Percentiles rank a stretch among this genome's conserved stretches.
Conservation (phyloP, 2,888 invertebrate species). For the Nebria salina region DNA sequence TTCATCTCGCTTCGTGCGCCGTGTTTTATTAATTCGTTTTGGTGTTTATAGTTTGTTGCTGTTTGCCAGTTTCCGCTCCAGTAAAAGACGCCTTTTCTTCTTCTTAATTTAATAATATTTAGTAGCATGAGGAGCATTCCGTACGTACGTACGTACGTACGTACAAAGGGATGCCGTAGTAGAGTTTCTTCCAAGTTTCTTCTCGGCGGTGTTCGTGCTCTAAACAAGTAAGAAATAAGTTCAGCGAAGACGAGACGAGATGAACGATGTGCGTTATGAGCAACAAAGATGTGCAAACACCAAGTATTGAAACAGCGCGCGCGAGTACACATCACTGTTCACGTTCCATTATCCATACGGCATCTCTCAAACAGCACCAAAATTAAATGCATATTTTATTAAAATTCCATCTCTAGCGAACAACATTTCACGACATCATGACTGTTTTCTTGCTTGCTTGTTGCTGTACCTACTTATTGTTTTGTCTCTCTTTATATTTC, state of each 20-base stretch:
- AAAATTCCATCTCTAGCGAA: conserved; percentile 13
- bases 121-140: conserved; percentile 55
- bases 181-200: conserved; percentile 56
- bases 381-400: conserved; percentile 59
- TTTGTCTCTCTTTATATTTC: too few species aligned
- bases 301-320: conserved; percentile 50
- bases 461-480: too few species aligned
- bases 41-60: conserved; percentile 51
- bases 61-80: conserved; percentile 55
- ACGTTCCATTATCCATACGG: conserved; percentile 42
- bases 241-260: conserved; percentile 53
- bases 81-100: conserved; percentile 59
- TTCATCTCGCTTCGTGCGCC: conserved; percentile 19
- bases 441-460: background rate
- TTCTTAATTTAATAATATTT: conserved; percentile 61
- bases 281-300: conserved; percentile 48
- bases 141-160: conserved; percentile 48
- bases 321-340: conserved; percentile 48
- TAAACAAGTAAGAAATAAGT: conserved; percentile 54
- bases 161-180: conserved; percentile 13
- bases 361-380: conserved; percentile 51
- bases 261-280: conserved; percentile 51
- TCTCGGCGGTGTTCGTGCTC: conserved; percentile 49
- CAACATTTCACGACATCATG: too few species aligned
- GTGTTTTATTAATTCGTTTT: conserved; percentile 53